These are phyloP conservation scores for Dendrolimus houi DNA, from an alignment of 2,888 invertebrate genomes.

Conservation along the genomic window DNA sequence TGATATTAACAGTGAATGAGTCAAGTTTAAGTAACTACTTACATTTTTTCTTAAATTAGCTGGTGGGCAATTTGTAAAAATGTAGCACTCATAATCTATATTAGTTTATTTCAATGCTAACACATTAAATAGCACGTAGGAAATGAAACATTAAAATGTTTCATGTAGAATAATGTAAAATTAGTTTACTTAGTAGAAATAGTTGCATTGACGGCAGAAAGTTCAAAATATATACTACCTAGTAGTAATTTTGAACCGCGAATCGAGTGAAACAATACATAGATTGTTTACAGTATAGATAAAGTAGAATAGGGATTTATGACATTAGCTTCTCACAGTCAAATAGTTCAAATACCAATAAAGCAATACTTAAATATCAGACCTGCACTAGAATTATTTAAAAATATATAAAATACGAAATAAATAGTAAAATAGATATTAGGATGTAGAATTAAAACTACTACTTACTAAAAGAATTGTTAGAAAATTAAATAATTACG, in stretches of 20 bases:
- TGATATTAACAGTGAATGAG: conserved; percentile 64
- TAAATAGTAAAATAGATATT: too few relatives aligned
- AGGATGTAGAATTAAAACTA: too few relatives aligned
- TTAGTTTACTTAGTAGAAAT: neutral
- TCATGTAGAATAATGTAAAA: neutral
- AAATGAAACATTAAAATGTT: neutral
- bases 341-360: too few relatives aligned
- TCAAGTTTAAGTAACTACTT: conserved; percentile 52
- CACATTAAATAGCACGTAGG: conserved; percentile 1
- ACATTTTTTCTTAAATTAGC: conserved; percentile 50
- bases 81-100: conserved; percentile 31
- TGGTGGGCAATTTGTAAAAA: conserved; percentile 40
- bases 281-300: neutral
- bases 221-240: neutral
- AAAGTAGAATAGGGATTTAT: neutral
- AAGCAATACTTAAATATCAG: too few relatives aligned
- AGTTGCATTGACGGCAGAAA: neutral
- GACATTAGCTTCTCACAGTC: too few relatives aligned
- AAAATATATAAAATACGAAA: too few relatives aligned
- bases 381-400: too few relatives aligned
- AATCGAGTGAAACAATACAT: neutral
- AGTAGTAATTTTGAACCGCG: neutral
- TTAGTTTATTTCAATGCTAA: conserved; percentile 11
- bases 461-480: too few relatives aligned
- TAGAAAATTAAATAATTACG: too few relatives aligned